Evolutionary conservation across 1,140 invertebrate genomes (phyloP), one percentile per base, ranked within the genome.

Genomic region (Heliconius himera): DNA sequence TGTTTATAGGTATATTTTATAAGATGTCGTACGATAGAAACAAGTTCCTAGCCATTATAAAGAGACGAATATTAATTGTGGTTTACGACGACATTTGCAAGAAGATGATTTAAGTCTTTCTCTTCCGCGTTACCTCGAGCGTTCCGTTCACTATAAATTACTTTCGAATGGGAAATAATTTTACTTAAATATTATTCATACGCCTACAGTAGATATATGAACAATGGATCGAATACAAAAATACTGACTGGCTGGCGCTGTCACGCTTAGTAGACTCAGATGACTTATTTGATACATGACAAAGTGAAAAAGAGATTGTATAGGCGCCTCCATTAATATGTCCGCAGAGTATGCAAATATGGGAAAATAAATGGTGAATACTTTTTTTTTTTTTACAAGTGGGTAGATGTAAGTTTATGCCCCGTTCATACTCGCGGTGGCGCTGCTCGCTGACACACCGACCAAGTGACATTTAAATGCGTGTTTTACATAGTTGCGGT

Each of bases 381-480:
- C 72, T 46, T 56, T 82, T 70, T 82, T 56, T 83, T 70, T 82
- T 80, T 83, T 81, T 85, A 76, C 73, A 46, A 13, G 70, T 85
- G 13, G 41, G 78, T 84, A 81, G 82, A 85, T 82, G 73, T 84
- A 83, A 60, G 79, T 82, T 83, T 81, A 77, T 77, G 81, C 70
- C 75, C 56, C 49, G 49, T 51, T 46, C 0, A 60, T 79, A 66
- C 72, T 38, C 29, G 81, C 70, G 77, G 73, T 70, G 49, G 73
- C 74, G 79, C 77, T 78, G 81, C 38, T 41, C 73, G 46, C 71
- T 78, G 78, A 82, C 85, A 84, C 74, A 80, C 77, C 79, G 81
- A 83, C 85, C 83, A 77, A 84, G 72, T 87, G 85, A 87, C 84
- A 85, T 83, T 87, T 87, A 81, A 84, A 87, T 85, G 82, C 82